Conservation (phyloP, 2,797 vertebrate species). For the Ptychobarbus kaznakovi region DNA sequence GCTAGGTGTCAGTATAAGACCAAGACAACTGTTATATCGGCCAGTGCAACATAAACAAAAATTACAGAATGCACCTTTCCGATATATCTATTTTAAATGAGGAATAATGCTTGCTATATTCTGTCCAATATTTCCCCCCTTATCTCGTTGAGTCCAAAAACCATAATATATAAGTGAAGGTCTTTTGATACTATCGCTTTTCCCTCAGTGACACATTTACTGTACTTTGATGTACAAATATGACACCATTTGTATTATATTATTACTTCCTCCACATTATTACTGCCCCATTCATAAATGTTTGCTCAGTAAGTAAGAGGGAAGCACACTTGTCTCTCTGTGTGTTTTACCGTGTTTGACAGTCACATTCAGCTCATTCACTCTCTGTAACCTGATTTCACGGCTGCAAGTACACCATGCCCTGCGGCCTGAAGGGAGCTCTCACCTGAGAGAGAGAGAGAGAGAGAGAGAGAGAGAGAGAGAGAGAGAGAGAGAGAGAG, state of each 20-base stretch:
- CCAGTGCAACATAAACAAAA: neutral
- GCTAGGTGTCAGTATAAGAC: conserved; percentile 4
- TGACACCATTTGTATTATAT: conserved; percentile 2
- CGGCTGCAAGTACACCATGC: conserved; percentile 47
- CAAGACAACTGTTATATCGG: neutral
- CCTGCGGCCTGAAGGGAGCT: conserved; percentile 40
- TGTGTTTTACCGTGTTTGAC: conserved; percentile 33
- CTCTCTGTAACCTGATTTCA: conserved; percentile 59
- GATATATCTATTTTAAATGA: neutral
- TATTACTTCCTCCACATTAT: conserved; percentile 29
- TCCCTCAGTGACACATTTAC: neutral
- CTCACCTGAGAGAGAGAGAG: conserved; percentile 55
- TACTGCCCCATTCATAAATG: conserved; percentile 43
- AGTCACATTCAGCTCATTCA: conserved; percentile 49
- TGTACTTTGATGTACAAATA: neutral
- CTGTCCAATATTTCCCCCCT: neutral
- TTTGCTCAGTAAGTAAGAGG: conserved; percentile 24
- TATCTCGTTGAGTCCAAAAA: neutral
- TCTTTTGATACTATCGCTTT: neutral
- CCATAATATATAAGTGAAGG: conserved; percentile 6
- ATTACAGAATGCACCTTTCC: neutral
- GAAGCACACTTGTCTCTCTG: conserved; percentile 21
- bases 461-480: conserved; percentile 28
- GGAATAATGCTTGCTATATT: neutral
- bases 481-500: neutral